These are phyloP conservation scores for Amiota minor DNA, from an alignment of 2,888 invertebrate species.

Conservation along the genomic window DNA sequence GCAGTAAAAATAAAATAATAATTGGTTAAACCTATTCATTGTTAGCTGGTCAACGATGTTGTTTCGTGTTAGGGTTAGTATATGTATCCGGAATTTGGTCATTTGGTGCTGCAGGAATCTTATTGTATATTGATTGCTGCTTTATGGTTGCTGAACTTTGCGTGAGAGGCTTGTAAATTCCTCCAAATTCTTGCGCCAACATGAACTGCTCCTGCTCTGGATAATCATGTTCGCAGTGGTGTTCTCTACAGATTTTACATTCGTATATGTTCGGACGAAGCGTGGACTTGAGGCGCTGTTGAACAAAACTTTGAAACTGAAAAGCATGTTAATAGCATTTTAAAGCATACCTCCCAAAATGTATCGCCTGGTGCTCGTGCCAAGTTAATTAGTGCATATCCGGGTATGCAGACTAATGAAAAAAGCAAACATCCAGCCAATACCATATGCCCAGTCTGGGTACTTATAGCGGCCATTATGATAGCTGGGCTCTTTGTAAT, in stretches of 20 bases:
- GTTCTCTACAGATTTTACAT: constrained; percentile 82
- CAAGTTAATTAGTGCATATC: constrained; percentile 83
- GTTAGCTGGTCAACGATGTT: constrained; percentile 35
- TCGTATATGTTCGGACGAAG: constrained; percentile 85
- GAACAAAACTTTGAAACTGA: not conserved
- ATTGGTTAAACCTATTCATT: constrained; percentile 20
- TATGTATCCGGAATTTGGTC: constrained; percentile 49
- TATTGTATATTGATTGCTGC: constrained; percentile 55
- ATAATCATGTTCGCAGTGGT: constrained; percentile 82
- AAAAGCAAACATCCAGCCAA: constrained; percentile 91
- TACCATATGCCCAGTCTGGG: constrained; percentile 85
- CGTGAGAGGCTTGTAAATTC: constrained; percentile 58
- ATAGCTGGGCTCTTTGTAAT: constrained; percentile 89
- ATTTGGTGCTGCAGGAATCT: constrained; percentile 56
- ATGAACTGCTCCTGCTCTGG: constrained; percentile 75
- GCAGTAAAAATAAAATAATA: too few relatives aligned
- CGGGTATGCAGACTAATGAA: constrained; percentile 89
- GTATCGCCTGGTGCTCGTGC: constrained; percentile 81
- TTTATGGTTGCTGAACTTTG: constrained; percentile 36
- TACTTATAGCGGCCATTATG: constrained; percentile 85
- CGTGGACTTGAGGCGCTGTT: constrained; percentile 83
- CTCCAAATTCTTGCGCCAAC: constrained; percentile 71
- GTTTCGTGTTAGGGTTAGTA: constrained; percentile 48
- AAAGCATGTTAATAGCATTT: not conserved
- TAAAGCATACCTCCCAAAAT: constrained; percentile 79